Evolutionary conservation across 2,888 invertebrate genomes (phyloP), one percentile per base, ranked within the genome.

Genomic region (Pyrochroa serraticornis): DNA sequence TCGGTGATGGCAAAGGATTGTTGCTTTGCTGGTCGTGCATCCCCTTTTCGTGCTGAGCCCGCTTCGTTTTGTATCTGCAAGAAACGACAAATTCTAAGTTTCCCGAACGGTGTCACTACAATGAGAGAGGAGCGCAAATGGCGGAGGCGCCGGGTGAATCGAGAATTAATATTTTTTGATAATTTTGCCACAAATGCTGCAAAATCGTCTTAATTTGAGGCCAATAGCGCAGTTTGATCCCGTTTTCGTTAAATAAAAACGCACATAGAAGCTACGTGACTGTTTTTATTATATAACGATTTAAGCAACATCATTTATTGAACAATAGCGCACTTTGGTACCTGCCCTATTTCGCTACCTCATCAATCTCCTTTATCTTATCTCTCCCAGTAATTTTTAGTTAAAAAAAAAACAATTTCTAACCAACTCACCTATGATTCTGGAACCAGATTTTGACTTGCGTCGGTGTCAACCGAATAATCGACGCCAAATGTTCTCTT

Each of bases 391-490:
- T 34, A 9, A 41, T 3, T 39, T 9, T 13, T 3, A 39, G 39
- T 39, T 12, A 13, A 44, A 52, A 44, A n/a, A 9, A 48, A 48
- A 50, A 9, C 42, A 34, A 14, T 13, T 22, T 41, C 39, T 1
- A 43, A 22, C 9, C n/a, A 36, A 61, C 74, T 71, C 58, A 80
- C 79, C 96, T 89, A 78, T 98, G 98, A 79, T 97, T 97, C 79
- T 97, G 97, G 82, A 98, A 99, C 98, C 98, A 99, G 72, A 99
- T 98, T 81, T 97, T 97, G 46, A 93, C 93, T 82, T 99, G 99
- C 1, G 97, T 98, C 0, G 98, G 98, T 1, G 98, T 97, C 56
- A 99, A 83, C 53, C 95, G 86, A 64, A 99, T 98, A 71, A 96
- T 84, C 63, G 93, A 93, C 1, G 99, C 98, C 65, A 99, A 82